A percentile compares a stretch with the other conserved stretches of the same genome.
Evolutionary conservation across 2,888 invertebrate species (phyloP).

Genomic region (Catocala fraxini): DNA sequence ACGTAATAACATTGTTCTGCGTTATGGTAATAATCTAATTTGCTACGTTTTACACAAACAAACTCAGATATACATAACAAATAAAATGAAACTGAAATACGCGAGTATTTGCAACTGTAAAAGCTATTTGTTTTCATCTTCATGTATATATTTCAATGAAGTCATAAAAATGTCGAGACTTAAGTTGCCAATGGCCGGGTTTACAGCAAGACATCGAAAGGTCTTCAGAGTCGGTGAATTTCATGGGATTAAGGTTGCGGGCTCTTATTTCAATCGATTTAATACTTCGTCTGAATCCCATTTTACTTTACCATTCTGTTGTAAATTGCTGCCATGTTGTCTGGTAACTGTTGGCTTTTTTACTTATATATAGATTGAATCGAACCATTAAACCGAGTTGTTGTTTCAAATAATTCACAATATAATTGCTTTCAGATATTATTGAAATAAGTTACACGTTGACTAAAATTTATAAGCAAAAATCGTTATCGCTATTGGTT

Average conservation of each 20-base stretch:
- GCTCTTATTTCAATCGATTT: constrained; percentile 70
- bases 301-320: constrained; percentile 23
- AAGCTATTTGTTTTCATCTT: constrained; percentile 33
- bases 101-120: constrained; percentile 10
- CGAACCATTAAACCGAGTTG: background rate
- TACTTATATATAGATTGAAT: too few species aligned
- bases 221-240: constrained; percentile 77
- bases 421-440: background rate
- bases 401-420: background rate
- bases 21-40: too few species aligned
- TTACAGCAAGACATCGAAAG: constrained; percentile 74
- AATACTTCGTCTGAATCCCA: constrained; percentile 51
- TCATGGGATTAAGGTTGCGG: constrained; percentile 68
- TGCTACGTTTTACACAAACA: too few species aligned
- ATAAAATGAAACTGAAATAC: constrained; percentile 8
- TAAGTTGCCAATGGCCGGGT: constrained; percentile 76
- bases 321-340: constrained; percentile 20
- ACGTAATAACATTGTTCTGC: too few species aligned
- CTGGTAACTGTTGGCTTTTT: constrained; percentile 18
- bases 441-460: too few species aligned
- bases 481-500: too few species aligned
- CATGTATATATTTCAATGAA: constrained; percentile 63
- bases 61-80: background rate
- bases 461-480: too few species aligned
- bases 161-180: constrained; percentile 74